Base-by-base conservation (phyloP, 1,140 invertebrate species). In the Argopecten irradians region DNA sequence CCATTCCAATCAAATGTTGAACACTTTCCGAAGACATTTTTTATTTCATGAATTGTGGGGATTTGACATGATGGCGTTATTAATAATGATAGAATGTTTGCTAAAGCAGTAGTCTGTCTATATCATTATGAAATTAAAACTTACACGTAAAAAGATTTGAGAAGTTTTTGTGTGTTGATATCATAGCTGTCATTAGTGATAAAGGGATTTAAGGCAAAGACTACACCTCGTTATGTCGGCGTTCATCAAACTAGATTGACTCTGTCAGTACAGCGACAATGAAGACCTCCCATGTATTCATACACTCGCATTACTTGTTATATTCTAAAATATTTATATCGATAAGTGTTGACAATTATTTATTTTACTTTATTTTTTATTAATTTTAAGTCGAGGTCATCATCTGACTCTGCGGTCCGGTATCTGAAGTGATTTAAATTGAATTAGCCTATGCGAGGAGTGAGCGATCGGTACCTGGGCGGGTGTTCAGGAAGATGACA, bases 301-400 rank as follows among this genome's bases (percentile, higher is more conserved):
- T 71, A 22, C 7, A 71, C 55, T 71, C 55, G 28, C 55, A 71
- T 71, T 71, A 16, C 55, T 71, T 28, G 55, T 71, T n/a, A 28
- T 71, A 28, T 71, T 71, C 13, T 5, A 28, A 71, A 71, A 71
- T 71, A 71, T 71, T 71, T 71, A 71, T 71, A 71, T 71, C 55
- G 55, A 71, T 71, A 71, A 71, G 55, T 71, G 55, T 71, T 71
- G 55, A 71, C 55, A 71, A 71, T 71, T 71, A 71, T 71, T 71
- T 71, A 71, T 71, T 71, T 71, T 71, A 71, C 16, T 71, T 39
- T 39, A 39, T 39, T 71, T 71, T 71, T 71, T 71, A 71, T 71
- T 71, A 71, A 71, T 71, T 71, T 16, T n/a, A 71, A 71, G 55
- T 71, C 55, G n/a, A 71, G 55, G 55, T 71, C 55, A 71, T 3